phyloP scores from a whole-genome alignment of 2,797 vertebrate genomes.

The Semotilus atromaculatus region DNA sequence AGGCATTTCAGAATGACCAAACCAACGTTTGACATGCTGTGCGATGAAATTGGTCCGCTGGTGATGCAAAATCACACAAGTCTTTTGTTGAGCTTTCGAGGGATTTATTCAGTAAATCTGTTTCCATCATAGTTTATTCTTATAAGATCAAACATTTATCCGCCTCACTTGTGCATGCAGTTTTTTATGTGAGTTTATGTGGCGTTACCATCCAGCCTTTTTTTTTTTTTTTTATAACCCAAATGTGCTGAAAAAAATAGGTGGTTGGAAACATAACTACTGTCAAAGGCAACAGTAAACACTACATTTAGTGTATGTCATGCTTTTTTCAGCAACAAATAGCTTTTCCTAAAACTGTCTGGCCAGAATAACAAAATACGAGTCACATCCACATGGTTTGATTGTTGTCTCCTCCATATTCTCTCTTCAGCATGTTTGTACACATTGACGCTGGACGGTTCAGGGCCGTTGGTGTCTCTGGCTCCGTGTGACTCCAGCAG shows the following conservation, averaged over 20 bases:
- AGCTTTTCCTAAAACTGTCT: background rate
- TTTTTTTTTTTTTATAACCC: background rate
- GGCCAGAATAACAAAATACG: background rate
- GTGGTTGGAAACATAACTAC: background rate
- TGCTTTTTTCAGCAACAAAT: background rate
- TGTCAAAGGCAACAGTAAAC: background rate
- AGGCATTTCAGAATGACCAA: background rate
- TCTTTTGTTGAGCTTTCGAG: background rate
- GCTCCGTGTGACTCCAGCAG: slow-evolving; percentile 70
- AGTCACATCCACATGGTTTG: background rate
- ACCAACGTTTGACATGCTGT: background rate
- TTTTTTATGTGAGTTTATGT: too few species aligned
- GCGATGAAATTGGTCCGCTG: background rate
- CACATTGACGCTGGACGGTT: slow-evolving; percentile 76
- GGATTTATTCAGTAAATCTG: background rate
- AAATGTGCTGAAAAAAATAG: background rate
- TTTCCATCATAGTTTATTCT: background rate
- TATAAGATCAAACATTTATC: background rate
- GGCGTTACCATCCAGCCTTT: too few species aligned
- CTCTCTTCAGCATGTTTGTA: slow-evolving; percentile 75
- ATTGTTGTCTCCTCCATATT: slow-evolving; percentile 17
- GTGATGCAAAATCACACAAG: background rate
- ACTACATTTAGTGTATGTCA: background rate
- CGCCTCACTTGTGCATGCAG: background rate
- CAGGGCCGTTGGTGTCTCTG: slow-evolving; percentile 78